These are phyloP conservation scores for Aleiodes sp. DNA, from an alignment of 1,140 invertebrate genomes.

Conservation along the genomic window DNA sequence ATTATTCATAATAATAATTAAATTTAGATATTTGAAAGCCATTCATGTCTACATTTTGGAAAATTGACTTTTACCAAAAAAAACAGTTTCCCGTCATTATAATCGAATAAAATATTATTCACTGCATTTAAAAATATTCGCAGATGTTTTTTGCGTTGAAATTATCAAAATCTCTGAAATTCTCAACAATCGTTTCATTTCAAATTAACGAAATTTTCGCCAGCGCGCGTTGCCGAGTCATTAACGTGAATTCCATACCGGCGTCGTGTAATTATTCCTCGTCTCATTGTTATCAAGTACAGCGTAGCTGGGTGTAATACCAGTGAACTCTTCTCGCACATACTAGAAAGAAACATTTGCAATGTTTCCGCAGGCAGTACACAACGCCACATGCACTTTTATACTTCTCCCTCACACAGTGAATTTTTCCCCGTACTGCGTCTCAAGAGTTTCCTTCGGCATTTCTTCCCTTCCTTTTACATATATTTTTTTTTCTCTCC, in stretches of 20 bases:
- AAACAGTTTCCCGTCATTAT: too few species aligned
- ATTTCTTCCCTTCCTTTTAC: neutral
- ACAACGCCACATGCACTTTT: neutral
- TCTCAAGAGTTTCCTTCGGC: conserved; percentile 22
- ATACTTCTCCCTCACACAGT: neutral
- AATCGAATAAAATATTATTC: too few species aligned
- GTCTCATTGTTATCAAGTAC: conserved; percentile 18
- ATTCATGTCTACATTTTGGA: too few species aligned
- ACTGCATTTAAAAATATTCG: too few species aligned
- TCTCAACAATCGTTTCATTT: neutral
- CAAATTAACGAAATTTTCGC: conserved; percentile 8
- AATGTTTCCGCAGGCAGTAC: conserved; percentile 21
- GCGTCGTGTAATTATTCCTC: conserved; percentile 23
- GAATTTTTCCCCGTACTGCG: conserved; percentile 5
- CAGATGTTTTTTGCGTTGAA: too few species aligned
- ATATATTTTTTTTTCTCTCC: neutral
- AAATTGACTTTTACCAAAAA: too few species aligned
- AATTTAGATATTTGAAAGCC: too few species aligned
- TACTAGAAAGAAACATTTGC: conserved; percentile 20
- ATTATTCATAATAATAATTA: too few species aligned
- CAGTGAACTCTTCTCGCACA: neutral
- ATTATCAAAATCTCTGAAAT: too few species aligned
- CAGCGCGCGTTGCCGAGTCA: neutral
- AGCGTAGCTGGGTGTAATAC: neutral
- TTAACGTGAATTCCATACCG: conserved; percentile 10